These are phyloP conservation scores for Pachyramphus minor DNA, from an alignment of 2,113 vertebrate genomes.

Conservation along the genomic window DNA sequence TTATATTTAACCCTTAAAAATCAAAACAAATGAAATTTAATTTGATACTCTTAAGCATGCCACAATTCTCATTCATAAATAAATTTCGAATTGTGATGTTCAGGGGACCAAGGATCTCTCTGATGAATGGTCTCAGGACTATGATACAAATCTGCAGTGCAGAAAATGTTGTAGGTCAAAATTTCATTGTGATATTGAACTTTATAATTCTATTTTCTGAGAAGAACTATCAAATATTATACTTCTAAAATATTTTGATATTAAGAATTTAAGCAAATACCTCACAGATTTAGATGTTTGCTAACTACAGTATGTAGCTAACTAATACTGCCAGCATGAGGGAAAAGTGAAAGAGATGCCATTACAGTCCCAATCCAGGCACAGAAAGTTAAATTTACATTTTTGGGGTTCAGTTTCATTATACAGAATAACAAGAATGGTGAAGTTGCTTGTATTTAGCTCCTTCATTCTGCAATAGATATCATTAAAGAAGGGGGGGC, in stretches of 20 bases:
- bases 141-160: neutral
- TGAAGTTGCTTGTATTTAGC: neutral
- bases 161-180: neutral
- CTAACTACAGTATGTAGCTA: neutral
- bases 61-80: neutral
- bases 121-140: neutral
- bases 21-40: neutral
- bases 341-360: neutral
- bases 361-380: neutral
- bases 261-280: neutral
- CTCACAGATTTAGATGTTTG: neutral
- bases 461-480: neutral
- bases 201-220: neutral
- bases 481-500: neutral
- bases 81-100: neutral
- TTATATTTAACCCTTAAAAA: constrained; percentile 1
- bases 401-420: neutral
- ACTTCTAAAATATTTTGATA: neutral
- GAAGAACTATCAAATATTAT: too few relatives aligned
- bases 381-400: neutral
- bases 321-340: neutral
- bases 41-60: neutral
- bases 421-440: neutral
- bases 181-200: neutral
- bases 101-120: neutral